Evolutionary conservation across 2,113 vertebrate species (phyloP), one percentile per base, ranked within the genome.

Genomic region (Phyllostomus discolor): DNA sequence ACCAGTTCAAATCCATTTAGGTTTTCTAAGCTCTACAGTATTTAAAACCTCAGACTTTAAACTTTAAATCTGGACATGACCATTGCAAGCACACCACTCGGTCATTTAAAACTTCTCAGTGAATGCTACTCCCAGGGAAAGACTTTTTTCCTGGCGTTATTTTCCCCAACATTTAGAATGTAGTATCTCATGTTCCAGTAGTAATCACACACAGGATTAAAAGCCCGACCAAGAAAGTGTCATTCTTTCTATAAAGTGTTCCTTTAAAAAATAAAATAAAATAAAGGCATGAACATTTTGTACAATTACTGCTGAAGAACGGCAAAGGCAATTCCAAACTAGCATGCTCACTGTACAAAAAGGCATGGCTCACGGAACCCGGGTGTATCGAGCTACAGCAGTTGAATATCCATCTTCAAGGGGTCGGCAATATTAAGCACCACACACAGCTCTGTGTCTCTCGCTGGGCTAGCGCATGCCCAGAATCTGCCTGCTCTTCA

Each of bases 401-500:
- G 95, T 1, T 35, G 59, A 78, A 50, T n/a, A 46, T 43, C 50
- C 3, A 15, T 94, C 54, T 88, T 84, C 59, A 66, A 88, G 95
- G 83, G 5, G 62, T 0, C 11, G 94, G 73, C 82, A 0, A 22
- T 20, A 73, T 35, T 41, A 91, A 92, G 85, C 4, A 43, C 8
- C 24, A 1, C 8, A 11, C 17, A 43, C 41, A 33, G 69, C 69
- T 72, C 31, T 10, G n/a, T 10, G 95, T 85, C 85, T 19, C n/a
- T 7, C 16, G 52, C 28, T 3, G 0, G 57, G 46, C 96, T 98
- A 99, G 87, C 99, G 99, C 98, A 99, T 99, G 79, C 99, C 99
- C 50, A 99, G 98, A 59, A 99, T 98, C 96, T 99, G 99, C 31
- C 98, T 98, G 98, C 99, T 99, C 95, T 99, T 99, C 4, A 99